Conservation (phyloP, 2,888 invertebrate genomes). For the Drosophila emarginata region DNA sequence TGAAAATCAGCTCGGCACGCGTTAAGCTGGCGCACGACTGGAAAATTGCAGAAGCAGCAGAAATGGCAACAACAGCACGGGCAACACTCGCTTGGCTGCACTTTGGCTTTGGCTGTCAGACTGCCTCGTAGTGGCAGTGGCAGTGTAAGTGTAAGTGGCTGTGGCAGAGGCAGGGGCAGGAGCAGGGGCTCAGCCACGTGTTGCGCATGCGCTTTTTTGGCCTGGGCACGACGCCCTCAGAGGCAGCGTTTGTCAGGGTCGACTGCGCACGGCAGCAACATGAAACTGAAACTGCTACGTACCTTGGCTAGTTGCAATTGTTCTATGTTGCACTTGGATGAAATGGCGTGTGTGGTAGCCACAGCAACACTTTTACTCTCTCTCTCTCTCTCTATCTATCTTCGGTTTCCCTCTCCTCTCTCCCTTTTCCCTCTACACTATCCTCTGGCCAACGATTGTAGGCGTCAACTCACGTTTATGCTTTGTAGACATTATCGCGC, state of each 20-base stretch:
- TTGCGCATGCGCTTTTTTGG: slow-evolving; percentile 79
- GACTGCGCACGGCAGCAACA: slow-evolving; percentile 61
- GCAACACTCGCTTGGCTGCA: slow-evolving; percentile 55
- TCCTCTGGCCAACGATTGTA: slow-evolving; percentile 58
- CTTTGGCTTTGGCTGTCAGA: slow-evolving; percentile 20
- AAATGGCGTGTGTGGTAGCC: slow-evolving; percentile 43
- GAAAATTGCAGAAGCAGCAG: slow-evolving; percentile 65
- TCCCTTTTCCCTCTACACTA: no score
- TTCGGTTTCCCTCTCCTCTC: no score
- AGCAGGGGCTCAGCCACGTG: slow-evolving; percentile 69
- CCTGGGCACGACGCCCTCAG: slow-evolving; percentile 69
- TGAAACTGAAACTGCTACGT: slow-evolving; percentile 58
- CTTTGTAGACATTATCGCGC: slow-evolving; percentile 78
- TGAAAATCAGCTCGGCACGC: slow-evolving; percentile 78
- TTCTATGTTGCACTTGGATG: slow-evolving; percentile 49
- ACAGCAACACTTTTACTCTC: slow-evolving; percentile 65
- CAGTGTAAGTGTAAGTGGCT: slow-evolving; percentile 8
- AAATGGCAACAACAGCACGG: slow-evolving; percentile 18
- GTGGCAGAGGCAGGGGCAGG: slow-evolving; percentile 14
- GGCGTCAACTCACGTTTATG: slow-evolving; percentile 80
- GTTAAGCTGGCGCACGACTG: slow-evolving; percentile 70
- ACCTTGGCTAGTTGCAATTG: slow-evolving; percentile 68
- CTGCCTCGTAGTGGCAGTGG: not conserved
- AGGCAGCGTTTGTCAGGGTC: slow-evolving; percentile 75
- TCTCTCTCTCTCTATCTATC: slow-evolving; percentile 2